Base-by-base conservation (phyloP, 2,888 invertebrate species). In the Eilema sororculum region DNA sequence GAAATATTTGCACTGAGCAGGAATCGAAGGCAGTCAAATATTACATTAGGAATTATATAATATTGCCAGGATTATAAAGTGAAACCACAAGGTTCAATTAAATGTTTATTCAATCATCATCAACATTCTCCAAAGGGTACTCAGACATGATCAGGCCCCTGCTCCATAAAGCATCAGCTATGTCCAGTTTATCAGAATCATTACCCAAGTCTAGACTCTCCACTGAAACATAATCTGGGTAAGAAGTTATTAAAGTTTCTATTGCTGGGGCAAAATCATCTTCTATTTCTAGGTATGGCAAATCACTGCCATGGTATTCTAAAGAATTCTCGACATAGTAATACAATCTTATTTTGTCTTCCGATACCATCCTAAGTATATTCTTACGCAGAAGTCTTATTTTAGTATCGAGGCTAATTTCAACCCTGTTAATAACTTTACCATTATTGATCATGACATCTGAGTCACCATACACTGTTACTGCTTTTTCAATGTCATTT, bases 291-390 rank as follows among this genome's bases (percentile, higher is more conserved):
- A 99, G 90, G 77, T 83, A 95, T 20, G 91, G 85, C 87, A 96
- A 97, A 46, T 98, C 98, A 87, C 96, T 97, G 52, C 97, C 98
- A 87, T 98, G 98, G 87, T 98, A 99, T 82, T 98, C 97, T 76
- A 97, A 96, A 0, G 98, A 97, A 91, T 99, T 99, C 86, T 99
- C 98, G 60, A 97, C 95, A 77, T 97, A 97, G 90, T 98, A 98
- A 91, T 98, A 99, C 46, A 99, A 85, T 65, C 96, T 96, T 25
- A 97, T 91, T 0, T 82, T 72, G 10, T 96, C 96, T 84, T 98
- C 97, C 28, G 95, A 90, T 0, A 98, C 96, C 83, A 98, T 91
- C 75, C 92, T 95, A 84, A 74, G 96, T 95, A 89, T 96, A 95
- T 85, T 96, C 92, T 89, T 93, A 52, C 96, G 91, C 41, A 96